Evolutionary conservation across 2,888 invertebrate genomes (phyloP).

Genomic region (Furcula furcula): DNA sequence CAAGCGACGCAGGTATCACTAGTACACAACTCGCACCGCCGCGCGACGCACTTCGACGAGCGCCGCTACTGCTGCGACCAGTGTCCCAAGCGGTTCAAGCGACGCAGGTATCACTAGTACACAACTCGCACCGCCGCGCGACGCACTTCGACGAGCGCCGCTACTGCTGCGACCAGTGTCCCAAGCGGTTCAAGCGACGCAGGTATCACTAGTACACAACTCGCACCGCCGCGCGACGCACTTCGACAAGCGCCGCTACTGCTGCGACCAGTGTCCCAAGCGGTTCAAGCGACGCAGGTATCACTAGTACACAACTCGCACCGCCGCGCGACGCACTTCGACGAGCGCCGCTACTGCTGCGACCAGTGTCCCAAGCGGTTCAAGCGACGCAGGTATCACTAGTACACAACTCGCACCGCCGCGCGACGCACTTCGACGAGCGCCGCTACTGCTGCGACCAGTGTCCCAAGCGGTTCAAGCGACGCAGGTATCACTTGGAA

Average conservation of each 20-base stretch:
- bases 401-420: no score
- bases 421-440: background rate
- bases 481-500: background rate
- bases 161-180: background rate
- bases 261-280: background rate
- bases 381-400: background rate
- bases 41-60: conserved; percentile 73
- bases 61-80: conserved; percentile 78
- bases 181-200: background rate
- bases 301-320: no score
- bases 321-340: no score
- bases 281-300: background rate
- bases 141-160: background rate
- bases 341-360: background rate
- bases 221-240: no score
- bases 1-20: conserved; percentile 86
- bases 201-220: no score
- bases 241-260: background rate
- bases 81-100: conserved; percentile 86
- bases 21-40: no score
- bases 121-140: no score
- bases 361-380: background rate
- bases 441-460: background rate
- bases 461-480: background rate
- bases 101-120: conserved; percentile 70